phyloP scores from a whole-genome alignment of 1,140 invertebrate species.

The Calycopis cecrops region DNA sequence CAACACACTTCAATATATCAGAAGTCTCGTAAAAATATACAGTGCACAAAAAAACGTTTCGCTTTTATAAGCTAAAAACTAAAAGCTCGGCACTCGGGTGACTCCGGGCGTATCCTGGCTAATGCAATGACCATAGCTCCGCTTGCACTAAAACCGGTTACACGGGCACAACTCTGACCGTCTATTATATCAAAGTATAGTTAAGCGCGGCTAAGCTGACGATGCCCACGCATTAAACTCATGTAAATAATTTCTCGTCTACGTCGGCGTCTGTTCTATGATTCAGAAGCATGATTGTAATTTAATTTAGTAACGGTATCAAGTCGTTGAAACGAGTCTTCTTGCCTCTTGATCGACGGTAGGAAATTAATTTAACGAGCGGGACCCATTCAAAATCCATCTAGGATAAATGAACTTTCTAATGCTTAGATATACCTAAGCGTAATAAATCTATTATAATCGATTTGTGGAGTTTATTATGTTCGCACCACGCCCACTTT shows the following conservation, averaged over 20 bases:
- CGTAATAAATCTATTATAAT: no score
- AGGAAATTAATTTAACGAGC: conserved; percentile 8
- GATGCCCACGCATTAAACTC: conserved; percentile 56
- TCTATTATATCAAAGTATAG: conserved; percentile 34
- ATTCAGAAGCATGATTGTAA: conserved; percentile 46
- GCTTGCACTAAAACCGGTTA: conserved; percentile 45
- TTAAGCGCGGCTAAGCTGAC: conserved; percentile 38
- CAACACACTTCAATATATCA: no score
- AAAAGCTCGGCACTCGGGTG: background rate
- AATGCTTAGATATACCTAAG: background rate
- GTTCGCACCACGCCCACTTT: no score
- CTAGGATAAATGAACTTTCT: conserved; percentile 1
- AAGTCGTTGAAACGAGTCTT: conserved; percentile 10
- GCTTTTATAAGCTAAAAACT: no score
- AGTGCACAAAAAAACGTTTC: no score
- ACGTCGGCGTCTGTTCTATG: conserved; percentile 28
- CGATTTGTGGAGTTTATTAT: no score
- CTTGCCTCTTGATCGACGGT: conserved; percentile 10
- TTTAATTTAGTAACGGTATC: conserved; percentile 49
- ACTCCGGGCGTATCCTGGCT: conserved; percentile 6
- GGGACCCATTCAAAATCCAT: background rate
- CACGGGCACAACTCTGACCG: conserved; percentile 45
- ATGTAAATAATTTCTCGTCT: conserved; percentile 53
- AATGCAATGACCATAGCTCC: conserved; percentile 27
- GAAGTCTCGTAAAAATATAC: no score